phyloP scores from a whole-genome alignment of 2,797 vertebrate genomes.

The Loriculus beryllinus region DNA sequence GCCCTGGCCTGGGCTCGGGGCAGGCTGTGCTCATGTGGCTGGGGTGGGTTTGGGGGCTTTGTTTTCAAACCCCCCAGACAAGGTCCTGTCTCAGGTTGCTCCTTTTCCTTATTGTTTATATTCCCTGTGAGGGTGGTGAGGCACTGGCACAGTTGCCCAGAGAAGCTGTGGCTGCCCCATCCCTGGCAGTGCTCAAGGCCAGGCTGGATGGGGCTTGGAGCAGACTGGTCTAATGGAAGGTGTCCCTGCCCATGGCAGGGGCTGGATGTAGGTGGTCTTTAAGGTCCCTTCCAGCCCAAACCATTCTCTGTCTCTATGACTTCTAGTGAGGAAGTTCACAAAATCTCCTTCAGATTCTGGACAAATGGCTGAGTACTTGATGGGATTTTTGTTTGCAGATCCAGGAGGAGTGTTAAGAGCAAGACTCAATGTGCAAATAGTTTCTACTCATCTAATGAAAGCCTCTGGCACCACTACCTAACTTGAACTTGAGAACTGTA shows the following conservation, averaged over 20 bases:
- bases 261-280: neutral
- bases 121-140: neutral
- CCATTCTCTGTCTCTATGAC: neutral
- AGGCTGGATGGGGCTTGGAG: neutral
- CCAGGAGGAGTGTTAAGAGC: neutral
- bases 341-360: neutral
- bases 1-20: neutral
- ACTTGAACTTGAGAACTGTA: neutral
- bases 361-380: neutral
- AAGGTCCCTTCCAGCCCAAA: neutral
- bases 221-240: neutral
- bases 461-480: neutral
- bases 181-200: neutral
- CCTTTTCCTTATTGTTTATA: neutral
- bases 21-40: accelerated
- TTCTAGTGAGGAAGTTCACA: neutral
- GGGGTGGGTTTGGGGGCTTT: neutral
- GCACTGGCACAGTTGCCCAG: neutral
- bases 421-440: neutral
- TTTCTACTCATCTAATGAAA: neutral
- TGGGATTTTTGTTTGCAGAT: neutral
- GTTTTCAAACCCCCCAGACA: neutral
- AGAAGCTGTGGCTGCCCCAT: neutral
- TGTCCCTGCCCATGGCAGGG: neutral
- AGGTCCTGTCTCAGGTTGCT: neutral